Percentiles rank a stretch among this genome's conserved stretches.
phyloP scores from a whole-genome alignment of 2,888 invertebrate genomes.

The Boloria euphrosyne region DNA sequence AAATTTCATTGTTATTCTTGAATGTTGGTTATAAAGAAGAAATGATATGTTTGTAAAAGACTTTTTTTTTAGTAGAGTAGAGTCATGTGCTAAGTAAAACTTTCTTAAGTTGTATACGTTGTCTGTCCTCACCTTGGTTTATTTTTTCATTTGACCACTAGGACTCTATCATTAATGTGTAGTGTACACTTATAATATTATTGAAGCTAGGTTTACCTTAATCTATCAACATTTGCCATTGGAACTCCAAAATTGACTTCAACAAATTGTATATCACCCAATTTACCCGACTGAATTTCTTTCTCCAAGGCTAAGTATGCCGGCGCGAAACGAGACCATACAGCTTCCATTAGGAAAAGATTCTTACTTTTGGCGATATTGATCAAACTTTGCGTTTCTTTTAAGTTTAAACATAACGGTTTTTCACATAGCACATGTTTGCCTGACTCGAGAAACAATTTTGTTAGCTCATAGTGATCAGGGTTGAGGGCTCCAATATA shows the following conservation, averaged over 20 bases:
- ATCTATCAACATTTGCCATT: slow-evolving; percentile 62
- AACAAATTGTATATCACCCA: slow-evolving; percentile 87
- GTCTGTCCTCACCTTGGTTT: too few species aligned
- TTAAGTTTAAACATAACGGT: slow-evolving; percentile 90
- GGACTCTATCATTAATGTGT: too few species aligned
- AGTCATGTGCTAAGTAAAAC: too few species aligned
- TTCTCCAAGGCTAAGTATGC: slow-evolving; percentile 86
- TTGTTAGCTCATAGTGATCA: slow-evolving; percentile 86
- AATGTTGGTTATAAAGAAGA: too few species aligned
- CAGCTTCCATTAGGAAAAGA: slow-evolving; percentile 92
- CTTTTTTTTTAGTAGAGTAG: too few species aligned
- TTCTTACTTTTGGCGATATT: slow-evolving; percentile 86
- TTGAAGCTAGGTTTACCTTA: slow-evolving; percentile 47
- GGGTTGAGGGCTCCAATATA: slow-evolving; percentile 91
- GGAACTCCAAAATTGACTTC: slow-evolving; percentile 86
- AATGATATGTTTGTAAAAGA: too few species aligned
- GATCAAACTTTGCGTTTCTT: slow-evolving; percentile 87
- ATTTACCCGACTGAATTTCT: slow-evolving; percentile 83
- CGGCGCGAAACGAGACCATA: slow-evolving; percentile 95
- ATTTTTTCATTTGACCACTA: too few species aligned
- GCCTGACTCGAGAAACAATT: slow-evolving; percentile 89
- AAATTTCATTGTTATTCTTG: too few species aligned
- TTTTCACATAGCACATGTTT: slow-evolving; percentile 96
- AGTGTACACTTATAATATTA: too few species aligned
- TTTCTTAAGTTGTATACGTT: too few species aligned